These are phyloP conservation scores for Monoplex corrugatus DNA, from an alignment of 2,888 invertebrate genomes.

Conservation along the genomic window DNA sequence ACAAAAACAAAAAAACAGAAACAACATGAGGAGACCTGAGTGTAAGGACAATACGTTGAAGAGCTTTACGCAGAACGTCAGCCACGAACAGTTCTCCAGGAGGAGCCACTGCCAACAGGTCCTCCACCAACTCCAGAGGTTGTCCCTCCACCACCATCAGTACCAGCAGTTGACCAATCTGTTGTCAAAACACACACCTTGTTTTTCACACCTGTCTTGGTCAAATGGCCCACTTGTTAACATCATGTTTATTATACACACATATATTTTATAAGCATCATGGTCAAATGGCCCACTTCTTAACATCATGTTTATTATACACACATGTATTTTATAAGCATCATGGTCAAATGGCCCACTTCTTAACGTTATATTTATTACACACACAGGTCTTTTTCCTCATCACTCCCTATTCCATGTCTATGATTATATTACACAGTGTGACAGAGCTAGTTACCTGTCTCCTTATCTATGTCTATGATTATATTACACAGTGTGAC, in stretches of 20 bases:
- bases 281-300: background rate
- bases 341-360: background rate
- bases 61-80: constrained; percentile 66
- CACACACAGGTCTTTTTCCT: no score
- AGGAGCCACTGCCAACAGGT: constrained; percentile 61
- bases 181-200: constrained; percentile 37
- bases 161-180: constrained; percentile 71
- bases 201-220: no score
- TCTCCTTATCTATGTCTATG: no score
- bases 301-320: no score
- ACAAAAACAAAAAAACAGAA: background rate
- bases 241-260: no score
- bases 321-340: no score
- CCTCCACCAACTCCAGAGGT: constrained; percentile 67
- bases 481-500: no score
- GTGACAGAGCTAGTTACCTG: no score
- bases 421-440: no score
- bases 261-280: no score
- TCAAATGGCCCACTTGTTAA: background rate
- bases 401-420: no score
- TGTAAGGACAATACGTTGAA: constrained; percentile 61
- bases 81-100: constrained; percentile 64
- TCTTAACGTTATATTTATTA: no score
- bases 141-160: constrained; percentile 73
- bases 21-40: constrained; percentile 62